Conservation (phyloP, 2,888 invertebrate species). For the Trichacis sp. region DNA sequence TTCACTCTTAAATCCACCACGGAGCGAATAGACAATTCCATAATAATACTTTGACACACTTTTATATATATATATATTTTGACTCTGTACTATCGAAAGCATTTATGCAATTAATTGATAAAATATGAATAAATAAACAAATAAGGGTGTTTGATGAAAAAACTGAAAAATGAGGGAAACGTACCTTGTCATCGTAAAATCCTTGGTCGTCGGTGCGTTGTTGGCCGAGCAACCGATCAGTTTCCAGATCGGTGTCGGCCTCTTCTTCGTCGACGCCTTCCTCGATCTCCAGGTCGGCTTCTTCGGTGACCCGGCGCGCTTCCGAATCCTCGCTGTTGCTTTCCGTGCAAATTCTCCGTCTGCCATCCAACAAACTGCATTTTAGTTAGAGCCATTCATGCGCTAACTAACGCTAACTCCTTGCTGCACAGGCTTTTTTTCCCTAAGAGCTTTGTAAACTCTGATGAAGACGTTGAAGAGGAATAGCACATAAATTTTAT, state of each 20-base stretch:
- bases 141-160: no score
- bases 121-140: no score
- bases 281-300: slow-evolving; percentile 62
- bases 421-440: slow-evolving; percentile 23
- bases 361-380: slow-evolving; percentile 67
- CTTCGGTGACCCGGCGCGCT: slow-evolving; percentile 59
- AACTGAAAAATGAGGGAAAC: background rate
- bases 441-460: background rate
- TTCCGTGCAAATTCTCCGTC: slow-evolving; percentile 65
- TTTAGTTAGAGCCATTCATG: slow-evolving; percentile 66
- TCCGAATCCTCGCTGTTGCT: slow-evolving; percentile 66
- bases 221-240: slow-evolving; percentile 94
- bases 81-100: no score
- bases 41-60: no score
- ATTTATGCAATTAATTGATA: no score
- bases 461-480: no score
- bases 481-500: no score
- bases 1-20: no score
- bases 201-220: slow-evolving; percentile 94
- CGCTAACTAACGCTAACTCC: slow-evolving; percentile 24
- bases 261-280: slow-evolving; percentile 74
- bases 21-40: no score
- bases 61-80: no score
- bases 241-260: slow-evolving; percentile 97
- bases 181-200: slow-evolving; percentile 89